These are phyloP conservation scores for Paradoxurus hermaphroditus DNA, from an alignment of 2,113 vertebrate species.

Conservation along the genomic window DNA sequence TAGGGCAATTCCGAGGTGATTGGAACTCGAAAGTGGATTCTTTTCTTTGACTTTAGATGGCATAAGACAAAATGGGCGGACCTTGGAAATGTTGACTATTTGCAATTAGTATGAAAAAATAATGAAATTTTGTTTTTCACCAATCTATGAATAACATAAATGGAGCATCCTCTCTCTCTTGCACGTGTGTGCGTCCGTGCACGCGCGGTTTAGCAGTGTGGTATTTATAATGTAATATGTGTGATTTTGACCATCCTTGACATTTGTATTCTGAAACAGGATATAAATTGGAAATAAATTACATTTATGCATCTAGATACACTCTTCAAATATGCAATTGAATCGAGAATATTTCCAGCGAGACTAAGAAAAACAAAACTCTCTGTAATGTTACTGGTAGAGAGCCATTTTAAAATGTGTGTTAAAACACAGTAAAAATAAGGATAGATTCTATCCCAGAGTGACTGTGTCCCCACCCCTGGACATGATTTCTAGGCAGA, in stretches of 20 bases:
- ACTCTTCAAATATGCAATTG: background rate
- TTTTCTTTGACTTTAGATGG: background rate
- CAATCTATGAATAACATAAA: background rate
- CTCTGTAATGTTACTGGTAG: background rate
- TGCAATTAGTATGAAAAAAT: background rate
- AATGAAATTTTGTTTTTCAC: background rate
- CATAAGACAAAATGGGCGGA: background rate
- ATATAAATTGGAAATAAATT: background rate
- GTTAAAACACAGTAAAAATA: background rate
- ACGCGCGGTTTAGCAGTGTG: background rate
- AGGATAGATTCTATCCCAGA: background rate
- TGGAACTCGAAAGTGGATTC: background rate
- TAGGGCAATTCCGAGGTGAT: background rate
- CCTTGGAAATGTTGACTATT: background rate
- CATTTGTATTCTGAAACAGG: background rate
- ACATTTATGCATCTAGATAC: background rate
- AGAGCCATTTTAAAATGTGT: background rate
- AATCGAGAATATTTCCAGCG: background rate
- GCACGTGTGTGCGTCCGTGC: no score
- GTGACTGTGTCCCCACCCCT: no score
- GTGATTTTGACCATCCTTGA: background rate
- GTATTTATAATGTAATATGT: background rate
- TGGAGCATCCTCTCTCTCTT: no score
- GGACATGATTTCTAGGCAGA: background rate
- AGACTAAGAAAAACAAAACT: background rate